Base-by-base conservation (phyloP, 2,113 vertebrate species). In the Zosterops pallidus region DNA sequence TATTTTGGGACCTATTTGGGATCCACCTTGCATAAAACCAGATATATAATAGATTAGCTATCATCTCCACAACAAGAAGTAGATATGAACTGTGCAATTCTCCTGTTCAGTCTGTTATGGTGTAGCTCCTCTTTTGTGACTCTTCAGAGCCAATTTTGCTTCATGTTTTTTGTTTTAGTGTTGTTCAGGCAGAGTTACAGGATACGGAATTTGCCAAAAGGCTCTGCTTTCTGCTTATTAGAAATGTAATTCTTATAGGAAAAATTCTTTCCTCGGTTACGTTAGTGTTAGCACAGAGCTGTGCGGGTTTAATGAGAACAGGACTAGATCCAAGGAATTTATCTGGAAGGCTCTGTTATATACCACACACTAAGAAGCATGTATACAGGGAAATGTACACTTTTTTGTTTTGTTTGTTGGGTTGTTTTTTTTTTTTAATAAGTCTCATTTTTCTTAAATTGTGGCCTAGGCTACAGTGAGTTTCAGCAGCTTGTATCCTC, bases 291-390 rank as follows among this genome's bases (percentile, higher is more conserved):
- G 63, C 4, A 2, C 25, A 70, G 63, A 29, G 39, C 68, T 86
- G 87, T 49, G 52, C 0, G 1, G 42, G 44, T 86, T 94, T 95
- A 94, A 95, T 89, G 39, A 96, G 88, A 94, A 74, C 52, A 93
- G 72, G 56, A 94, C 47, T 83, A 80, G 47, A 81, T 95, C 87
- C 93, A 96, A 94, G 79, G 85, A 95, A 95, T 94, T 88, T 90
- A 77, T 93, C 85, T 92, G 85, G 91, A 94, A 95, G 55, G 70
- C 42, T 78, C 20, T 84, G 60, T 69, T 68, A 77, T 77, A 88
- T 89, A 67, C 92, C 93, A 90, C 90, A 95, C 92, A 92, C 75
- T 67, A 78, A 87, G 96, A 56, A 86, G 37, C 5, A 3, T 60
- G 31, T 56, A 76, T 80, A 90, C 42, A 89, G 64, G 64, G 76